Percentiles rank a stretch among this genome's conserved stretches.
phyloP scores from a whole-genome alignment of 2,797 vertebrate genomes.

The Pipistrellus pygmaeus region DNA sequence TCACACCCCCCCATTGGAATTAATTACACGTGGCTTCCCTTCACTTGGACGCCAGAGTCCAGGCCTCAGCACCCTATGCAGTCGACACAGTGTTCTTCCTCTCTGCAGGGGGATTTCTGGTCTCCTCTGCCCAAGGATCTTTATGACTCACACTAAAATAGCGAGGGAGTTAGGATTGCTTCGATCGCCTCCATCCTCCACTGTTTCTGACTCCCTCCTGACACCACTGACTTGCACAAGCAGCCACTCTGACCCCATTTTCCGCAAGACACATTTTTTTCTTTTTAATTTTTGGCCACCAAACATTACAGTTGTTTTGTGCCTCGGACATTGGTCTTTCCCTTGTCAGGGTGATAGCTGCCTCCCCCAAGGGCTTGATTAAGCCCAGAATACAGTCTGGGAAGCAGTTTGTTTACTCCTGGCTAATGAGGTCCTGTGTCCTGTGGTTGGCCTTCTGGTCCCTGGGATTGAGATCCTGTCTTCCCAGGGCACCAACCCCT shows the following conservation, averaged over 20 bases:
- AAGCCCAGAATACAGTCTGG: neutral
- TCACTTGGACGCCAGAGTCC: neutral
- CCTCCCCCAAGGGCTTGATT: neutral
- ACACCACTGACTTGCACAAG: neutral
- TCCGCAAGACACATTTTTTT: neutral
- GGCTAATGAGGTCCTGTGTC: neutral
- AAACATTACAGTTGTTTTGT: neutral
- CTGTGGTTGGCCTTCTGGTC: neutral
- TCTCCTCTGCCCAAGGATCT: neutral
- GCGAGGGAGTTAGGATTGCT: neutral
- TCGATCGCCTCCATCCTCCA: neutral
- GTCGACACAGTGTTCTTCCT: neutral
- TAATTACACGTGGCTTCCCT: neutral
- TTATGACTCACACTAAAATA: neutral
- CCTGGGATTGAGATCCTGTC: neutral
- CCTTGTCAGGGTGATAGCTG: neutral
- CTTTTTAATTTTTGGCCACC: neutral
- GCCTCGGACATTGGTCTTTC: neutral
- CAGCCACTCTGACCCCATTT: neutral
- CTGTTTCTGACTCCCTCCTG: neutral
- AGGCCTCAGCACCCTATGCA: neutral
- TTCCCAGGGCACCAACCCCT: neutral
- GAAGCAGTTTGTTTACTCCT: neutral
- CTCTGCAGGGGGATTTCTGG: neutral
- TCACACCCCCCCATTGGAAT: neutral